A percentile compares a stretch with the other conserved stretches of the same genome.
Evolutionary conservation across 92 coral and sea anemone species (phyloP).

Genomic region (Heliopora coerulea): DNA sequence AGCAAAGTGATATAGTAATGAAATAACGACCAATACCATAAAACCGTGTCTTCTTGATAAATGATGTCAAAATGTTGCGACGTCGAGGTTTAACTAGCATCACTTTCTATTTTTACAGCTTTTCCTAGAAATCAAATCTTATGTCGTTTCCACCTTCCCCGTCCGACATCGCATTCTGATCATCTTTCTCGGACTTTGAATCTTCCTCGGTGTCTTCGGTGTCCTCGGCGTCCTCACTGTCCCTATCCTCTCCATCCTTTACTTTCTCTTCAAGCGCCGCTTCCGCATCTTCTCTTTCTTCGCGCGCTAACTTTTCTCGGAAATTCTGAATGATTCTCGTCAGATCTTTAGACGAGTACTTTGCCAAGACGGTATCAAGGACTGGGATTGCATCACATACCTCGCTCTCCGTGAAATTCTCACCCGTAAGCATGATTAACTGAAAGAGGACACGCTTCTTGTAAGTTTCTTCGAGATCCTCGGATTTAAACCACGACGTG

Average conservation of each 20-base stretch:
- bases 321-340: constrained; percentile 42
- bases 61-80: too few relatives aligned
- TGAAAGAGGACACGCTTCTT: constrained; percentile 60
- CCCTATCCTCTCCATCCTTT: neutral
- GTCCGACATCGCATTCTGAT: neutral
- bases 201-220: neutral
- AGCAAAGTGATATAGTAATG: too few relatives aligned
- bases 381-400: constrained; percentile 77
- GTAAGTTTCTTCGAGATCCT: constrained; percentile 41
- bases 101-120: too few relatives aligned
- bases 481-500: constrained; percentile 66
- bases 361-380: constrained; percentile 56
- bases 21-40: too few relatives aligned
- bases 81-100: too few relatives aligned
- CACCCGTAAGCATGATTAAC: constrained; percentile 54
- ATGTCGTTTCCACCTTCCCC: neutral
- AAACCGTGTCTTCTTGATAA: too few relatives aligned
- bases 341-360: constrained; percentile 57
- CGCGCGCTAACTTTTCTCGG: constrained; percentile 5
- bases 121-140: neutral
- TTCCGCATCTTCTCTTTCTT: neutral
- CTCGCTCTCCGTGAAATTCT: constrained; percentile 77
- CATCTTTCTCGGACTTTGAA: neutral
- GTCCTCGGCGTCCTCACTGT: constrained; percentile 10
- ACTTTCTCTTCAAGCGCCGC: neutral